These are phyloP conservation scores for Pyrrhia umbra DNA, from an alignment of 2,888 invertebrate genomes.

Conservation along the genomic window DNA sequence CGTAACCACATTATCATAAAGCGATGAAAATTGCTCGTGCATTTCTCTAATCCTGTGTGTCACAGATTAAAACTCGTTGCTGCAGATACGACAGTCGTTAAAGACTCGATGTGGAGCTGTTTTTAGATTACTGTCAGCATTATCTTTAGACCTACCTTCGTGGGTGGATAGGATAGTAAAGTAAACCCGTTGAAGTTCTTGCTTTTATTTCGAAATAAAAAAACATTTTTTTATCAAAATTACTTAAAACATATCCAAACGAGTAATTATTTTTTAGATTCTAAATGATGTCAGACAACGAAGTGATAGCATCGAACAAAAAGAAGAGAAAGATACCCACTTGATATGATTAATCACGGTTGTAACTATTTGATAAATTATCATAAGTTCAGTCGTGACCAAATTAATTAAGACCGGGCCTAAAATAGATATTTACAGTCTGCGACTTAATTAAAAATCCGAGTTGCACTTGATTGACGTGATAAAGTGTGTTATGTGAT, in stretches of 20 bases:
- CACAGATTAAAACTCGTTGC: slow-evolving; percentile 71
- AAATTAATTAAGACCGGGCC: slow-evolving; percentile 62
- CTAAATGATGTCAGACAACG: slow-evolving; percentile 12
- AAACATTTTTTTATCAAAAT: background rate
- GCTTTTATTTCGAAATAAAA: background rate
- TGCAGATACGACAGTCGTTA: slow-evolving; percentile 41
- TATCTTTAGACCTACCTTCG: slow-evolving; percentile 22
- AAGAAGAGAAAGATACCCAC: slow-evolving; percentile 33
- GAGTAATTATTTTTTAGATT: background rate
- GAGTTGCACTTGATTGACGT: slow-evolving; percentile 17
- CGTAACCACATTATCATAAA: slow-evolving; percentile 82
- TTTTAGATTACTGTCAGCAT: slow-evolving; percentile 33
- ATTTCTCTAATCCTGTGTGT: slow-evolving; percentile 78
- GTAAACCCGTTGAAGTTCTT: slow-evolving; percentile 4
- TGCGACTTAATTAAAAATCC: slow-evolving; percentile 45
- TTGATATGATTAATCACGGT: slow-evolving; percentile 56
- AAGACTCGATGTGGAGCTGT: slow-evolving; percentile 27
- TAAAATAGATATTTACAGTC: slow-evolving; percentile 43
- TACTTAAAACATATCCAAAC: background rate
- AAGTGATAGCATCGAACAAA: slow-evolving; percentile 31
- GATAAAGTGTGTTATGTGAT: background rate
- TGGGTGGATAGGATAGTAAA: slow-evolving; percentile 22
- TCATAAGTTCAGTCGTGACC: slow-evolving; percentile 55
- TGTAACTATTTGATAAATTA: slow-evolving; percentile 58
- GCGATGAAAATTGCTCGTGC: slow-evolving; percentile 79